Evolutionary conservation across 2,113 vertebrate species (phyloP).

Genomic region (Nannobrachium achirus): DNA sequence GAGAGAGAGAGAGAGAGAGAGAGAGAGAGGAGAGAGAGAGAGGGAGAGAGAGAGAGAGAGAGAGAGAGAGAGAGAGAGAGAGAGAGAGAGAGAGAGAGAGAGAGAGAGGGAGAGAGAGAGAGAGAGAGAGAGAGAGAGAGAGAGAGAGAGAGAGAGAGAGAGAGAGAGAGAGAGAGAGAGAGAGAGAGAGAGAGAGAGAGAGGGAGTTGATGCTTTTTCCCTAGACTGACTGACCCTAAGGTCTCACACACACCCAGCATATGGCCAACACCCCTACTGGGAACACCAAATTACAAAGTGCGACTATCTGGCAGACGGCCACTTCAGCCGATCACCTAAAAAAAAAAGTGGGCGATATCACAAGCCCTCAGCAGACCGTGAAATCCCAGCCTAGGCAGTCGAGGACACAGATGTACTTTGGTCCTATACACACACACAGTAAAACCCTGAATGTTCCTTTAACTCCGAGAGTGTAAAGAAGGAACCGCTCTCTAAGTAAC

Average conservation of each 20-base stretch:
- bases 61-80: slow-evolving; percentile 16
- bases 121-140: slow-evolving; percentile 11
- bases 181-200: slow-evolving; percentile 14
- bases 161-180: too few species aligned
- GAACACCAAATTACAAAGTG: slow-evolving; percentile 15
- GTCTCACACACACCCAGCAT: not conserved
- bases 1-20: slow-evolving; percentile 9
- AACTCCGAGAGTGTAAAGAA: too few species aligned
- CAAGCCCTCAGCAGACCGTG: slow-evolving; percentile 31
- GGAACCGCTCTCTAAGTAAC: too few species aligned
- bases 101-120: slow-evolving; percentile 18
- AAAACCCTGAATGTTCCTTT: too few species aligned
- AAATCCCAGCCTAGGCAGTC: slow-evolving; percentile 30
- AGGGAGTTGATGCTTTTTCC: slow-evolving; percentile 9
- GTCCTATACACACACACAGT: not conserved
- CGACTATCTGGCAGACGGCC: slow-evolving; percentile 19
- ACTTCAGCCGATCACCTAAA: slow-evolving; percentile 11
- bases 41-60: slow-evolving; percentile 16
- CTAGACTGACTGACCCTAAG: slow-evolving; percentile 3
- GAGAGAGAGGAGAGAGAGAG: slow-evolving; percentile 11
- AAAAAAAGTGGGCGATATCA: not conserved
- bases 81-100: slow-evolving; percentile 21
- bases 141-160: slow-evolving; percentile 10
- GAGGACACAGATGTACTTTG: too few species aligned
- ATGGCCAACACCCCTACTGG: slow-evolving; percentile 7